phyloP scores from a whole-genome alignment of 2,113 vertebrate species.

The Odontesthes bonariensis region DNA sequence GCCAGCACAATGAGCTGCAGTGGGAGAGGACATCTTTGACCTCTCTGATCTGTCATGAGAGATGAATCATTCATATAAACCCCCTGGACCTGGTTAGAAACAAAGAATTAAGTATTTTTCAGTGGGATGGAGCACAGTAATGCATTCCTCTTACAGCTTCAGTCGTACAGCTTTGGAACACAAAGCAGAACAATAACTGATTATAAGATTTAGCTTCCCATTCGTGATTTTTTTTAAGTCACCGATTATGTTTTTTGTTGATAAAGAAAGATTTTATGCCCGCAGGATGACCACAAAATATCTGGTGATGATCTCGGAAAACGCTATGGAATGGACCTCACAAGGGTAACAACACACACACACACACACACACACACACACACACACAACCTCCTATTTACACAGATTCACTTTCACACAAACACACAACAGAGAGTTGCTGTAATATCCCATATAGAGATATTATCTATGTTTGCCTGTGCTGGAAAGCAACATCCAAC shows the following conservation, averaged over 20 bases:
- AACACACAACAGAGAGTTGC: constrained; percentile 31
- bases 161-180: neutral
- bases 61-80: constrained; percentile 39
- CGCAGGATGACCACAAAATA: constrained; percentile 92
- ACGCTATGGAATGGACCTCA: constrained; percentile 90
- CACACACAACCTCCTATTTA: neutral
- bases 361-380: constrained; percentile 15
- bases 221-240: constrained; percentile 1
- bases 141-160: neutral
- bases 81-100: constrained; percentile 8
- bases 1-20: constrained; percentile 3
- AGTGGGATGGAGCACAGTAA: neutral
- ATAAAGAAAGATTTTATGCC: constrained; percentile 29
- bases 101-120: constrained; percentile 22
- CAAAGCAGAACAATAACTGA: neutral
- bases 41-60: constrained; percentile 27
- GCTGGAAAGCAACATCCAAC: constrained; percentile 35
- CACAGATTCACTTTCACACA: constrained; percentile 8
- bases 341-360: constrained; percentile 79
- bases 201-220: neutral
- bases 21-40: constrained; percentile 23
- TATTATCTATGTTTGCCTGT: constrained; percentile 32
- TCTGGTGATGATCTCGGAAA: constrained; percentile 87
- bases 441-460: constrained; percentile 27
- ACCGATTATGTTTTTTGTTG: neutral